Evolutionary conservation across 2,888 invertebrate genomes (phyloP).

Genomic region (Malthinus flaveolus): DNA sequence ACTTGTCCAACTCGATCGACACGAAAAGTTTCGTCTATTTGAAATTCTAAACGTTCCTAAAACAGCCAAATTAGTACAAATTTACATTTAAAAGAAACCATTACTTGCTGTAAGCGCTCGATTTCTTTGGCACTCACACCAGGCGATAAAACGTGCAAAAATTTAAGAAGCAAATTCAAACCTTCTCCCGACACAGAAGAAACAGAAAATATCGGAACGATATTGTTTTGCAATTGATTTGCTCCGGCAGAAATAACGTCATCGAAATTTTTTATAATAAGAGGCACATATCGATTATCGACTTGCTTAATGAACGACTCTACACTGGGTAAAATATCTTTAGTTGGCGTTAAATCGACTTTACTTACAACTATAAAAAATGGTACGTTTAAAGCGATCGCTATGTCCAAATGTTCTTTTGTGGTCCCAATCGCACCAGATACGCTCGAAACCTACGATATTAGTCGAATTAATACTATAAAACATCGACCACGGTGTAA

Average conservation of each 20-base stretch:
- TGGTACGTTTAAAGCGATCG: constrained; percentile 80
- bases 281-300: constrained; percentile 66
- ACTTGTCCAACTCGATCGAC: constrained; percentile 83
- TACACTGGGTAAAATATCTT: constrained; percentile 60
- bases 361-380: constrained; percentile 95
- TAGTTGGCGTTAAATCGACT: constrained; percentile 77
- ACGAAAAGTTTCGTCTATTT: constrained; percentile 92
- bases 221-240: constrained; percentile 65
- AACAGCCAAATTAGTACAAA: constrained; percentile 30
- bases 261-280: constrained; percentile 68
- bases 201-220: constrained; percentile 82
- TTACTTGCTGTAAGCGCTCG: constrained; percentile 69
- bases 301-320: constrained; percentile 67
- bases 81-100: neutral
- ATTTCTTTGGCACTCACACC: constrained; percentile 65
- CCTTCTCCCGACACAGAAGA: constrained; percentile 90
- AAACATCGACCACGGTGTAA: too few relatives aligned
- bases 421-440: constrained; percentile 82
- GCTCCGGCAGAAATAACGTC: constrained; percentile 77
- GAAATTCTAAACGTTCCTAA: constrained; percentile 79
- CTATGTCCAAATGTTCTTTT: constrained; percentile 87
- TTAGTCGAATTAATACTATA: constrained; percentile 2
- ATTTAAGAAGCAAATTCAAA: constrained; percentile 79
- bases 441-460: constrained; percentile 71
- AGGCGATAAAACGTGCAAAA: constrained; percentile 81